Evolutionary conservation across 2,113 vertebrate genomes (phyloP).

Genomic region (Lota lota): DNA sequence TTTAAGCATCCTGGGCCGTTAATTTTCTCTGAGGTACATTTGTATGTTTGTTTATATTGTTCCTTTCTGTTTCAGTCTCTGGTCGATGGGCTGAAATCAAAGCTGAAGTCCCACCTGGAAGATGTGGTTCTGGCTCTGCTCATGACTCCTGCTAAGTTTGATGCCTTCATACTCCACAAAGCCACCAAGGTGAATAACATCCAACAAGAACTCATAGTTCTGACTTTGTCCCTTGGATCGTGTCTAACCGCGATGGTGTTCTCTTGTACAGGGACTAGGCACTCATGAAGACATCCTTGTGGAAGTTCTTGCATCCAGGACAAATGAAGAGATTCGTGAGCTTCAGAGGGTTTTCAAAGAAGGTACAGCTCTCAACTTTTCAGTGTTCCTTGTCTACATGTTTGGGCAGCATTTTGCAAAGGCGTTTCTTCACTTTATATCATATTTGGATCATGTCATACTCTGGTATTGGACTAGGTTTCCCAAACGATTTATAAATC

Average conservation of each 20-base stretch:
- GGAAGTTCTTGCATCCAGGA: constrained; percentile 87
- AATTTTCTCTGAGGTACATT: background rate
- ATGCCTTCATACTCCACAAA: constrained; percentile 78
- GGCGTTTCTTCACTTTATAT: no score
- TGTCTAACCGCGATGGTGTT: background rate
- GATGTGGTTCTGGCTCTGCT: constrained; percentile 80
- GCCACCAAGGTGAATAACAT: constrained; percentile 60
- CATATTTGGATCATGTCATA: no score
- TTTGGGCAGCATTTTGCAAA: no score
- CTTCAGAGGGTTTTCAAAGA: constrained; percentile 78
- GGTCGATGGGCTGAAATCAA: constrained; percentile 75
- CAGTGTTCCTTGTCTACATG: no score
- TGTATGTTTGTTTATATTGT: no score
- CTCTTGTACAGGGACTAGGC: constrained; percentile 76
- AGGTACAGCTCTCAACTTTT: constrained; percentile 59
- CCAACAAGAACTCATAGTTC: background rate
- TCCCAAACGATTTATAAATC: no score
- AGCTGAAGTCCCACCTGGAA: constrained; percentile 77
- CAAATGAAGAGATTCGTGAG: constrained; percentile 77
- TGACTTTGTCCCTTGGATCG: background rate
- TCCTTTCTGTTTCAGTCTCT: constrained; percentile 69
- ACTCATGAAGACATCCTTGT: constrained; percentile 83
- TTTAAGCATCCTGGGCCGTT: background rate
- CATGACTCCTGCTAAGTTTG: constrained; percentile 83
- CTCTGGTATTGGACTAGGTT: no score